phyloP scores from a whole-genome alignment of 2,797 vertebrate species.

The Bryconaethiops microstoma region DNA sequence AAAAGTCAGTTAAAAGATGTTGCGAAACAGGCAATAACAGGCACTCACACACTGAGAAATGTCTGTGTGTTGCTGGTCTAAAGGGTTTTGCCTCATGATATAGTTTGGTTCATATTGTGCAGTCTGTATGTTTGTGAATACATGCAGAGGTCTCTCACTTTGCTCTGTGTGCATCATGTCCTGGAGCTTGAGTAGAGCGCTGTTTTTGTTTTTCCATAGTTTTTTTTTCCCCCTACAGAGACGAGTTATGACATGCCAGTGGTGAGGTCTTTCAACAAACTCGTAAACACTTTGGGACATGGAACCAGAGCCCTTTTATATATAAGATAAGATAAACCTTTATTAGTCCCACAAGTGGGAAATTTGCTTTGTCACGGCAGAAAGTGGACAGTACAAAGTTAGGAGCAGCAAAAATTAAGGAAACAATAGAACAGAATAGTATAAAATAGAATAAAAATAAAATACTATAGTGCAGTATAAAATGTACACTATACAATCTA shows the following conservation, averaged over 20 bases:
- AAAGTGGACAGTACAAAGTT: too few relatives aligned
- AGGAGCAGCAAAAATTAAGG: too few relatives aligned
- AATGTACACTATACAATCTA: too few relatives aligned
- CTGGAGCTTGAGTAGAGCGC: not conserved
- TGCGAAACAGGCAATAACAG: not conserved
- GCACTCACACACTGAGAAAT: not conserved
- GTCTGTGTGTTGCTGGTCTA: too few relatives aligned
- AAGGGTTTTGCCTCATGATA: not conserved
- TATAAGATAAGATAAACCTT: too few relatives aligned
- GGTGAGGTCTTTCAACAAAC: slow-evolving; percentile 10
- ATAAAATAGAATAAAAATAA: too few relatives aligned
- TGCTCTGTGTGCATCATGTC: not conserved
- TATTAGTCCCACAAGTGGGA: too few relatives aligned
- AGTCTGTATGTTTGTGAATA: not conserved
- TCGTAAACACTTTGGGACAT: not conserved
- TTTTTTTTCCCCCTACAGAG: not conserved
- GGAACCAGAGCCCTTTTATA: too few relatives aligned
- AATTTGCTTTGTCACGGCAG: too few relatives aligned
- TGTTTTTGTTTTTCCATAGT: not conserved
- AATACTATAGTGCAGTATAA: too few relatives aligned
- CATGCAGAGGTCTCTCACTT: not conserved
- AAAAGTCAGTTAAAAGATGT: not conserved
- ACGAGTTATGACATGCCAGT: slow-evolving; percentile 2
- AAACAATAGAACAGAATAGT: too few relatives aligned
- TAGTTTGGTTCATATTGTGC: not conserved